Evolutionary conservation across 23 tunicate genomes (phyloP).

Genomic region (Trididemnum nubilum): DNA sequence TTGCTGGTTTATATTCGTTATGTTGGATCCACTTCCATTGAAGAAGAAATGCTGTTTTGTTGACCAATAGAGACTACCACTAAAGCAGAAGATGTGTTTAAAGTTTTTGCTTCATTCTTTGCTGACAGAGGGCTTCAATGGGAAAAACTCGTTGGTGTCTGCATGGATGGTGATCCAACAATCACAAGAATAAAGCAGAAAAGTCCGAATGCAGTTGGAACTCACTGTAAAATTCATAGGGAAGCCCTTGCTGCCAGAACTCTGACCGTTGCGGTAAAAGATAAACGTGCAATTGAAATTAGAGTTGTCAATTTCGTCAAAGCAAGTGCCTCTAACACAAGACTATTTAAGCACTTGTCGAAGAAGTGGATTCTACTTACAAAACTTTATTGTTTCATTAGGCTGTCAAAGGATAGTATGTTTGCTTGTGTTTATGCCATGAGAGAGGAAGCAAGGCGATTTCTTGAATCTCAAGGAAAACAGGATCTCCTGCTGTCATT

Average conservation of each 20-base stretch:
- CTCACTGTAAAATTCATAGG: constrained; percentile 50
- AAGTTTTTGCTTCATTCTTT: constrained; percentile 30
- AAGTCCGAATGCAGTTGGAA: constrained; percentile 44
- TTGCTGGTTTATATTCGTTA: constrained; percentile 51
- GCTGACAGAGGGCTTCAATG: too few relatives aligned
- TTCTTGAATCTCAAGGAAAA: constrained; percentile 41
- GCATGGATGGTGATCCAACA: constrained; percentile 71
- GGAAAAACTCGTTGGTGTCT: constrained; percentile 57
- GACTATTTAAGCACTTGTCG: constrained; percentile 42
- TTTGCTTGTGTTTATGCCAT: constrained; percentile 52
- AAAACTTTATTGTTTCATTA: constrained; percentile 45
- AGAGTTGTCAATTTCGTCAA: constrained; percentile 45
- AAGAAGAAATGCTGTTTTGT: constrained; percentile 53
- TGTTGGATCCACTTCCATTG: constrained; percentile 37
- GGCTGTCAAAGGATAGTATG: constrained; percentile 57
- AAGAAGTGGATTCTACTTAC: constrained; percentile 49
- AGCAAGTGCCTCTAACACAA: constrained; percentile 45
- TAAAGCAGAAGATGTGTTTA: constrained; percentile 47
- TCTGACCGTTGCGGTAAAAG: constrained; percentile 26
- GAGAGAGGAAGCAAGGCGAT: constrained; percentile 48
- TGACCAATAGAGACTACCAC: constrained; percentile 55
- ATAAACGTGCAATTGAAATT: constrained; percentile 38
- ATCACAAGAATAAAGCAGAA: constrained; percentile 54
- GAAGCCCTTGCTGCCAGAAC: constrained; percentile 37
- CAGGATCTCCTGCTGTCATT: constrained; percentile 39